Percentiles rank a stretch among this genome's conserved stretches.
Conservation (phyloP, 2,797 vertebrate genomes). For the Lacerta agilis region DNA sequence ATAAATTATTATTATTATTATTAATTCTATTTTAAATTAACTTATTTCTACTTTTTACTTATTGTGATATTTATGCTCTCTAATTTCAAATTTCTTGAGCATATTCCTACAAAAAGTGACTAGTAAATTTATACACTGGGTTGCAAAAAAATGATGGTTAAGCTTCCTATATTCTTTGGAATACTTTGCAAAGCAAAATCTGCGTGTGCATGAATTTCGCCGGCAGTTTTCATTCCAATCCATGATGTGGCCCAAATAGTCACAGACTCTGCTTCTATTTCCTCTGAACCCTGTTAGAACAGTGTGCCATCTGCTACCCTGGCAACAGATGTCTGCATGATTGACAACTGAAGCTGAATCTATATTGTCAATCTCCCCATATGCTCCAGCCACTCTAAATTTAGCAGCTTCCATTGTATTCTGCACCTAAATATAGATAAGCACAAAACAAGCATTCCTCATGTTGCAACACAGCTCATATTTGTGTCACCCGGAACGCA, state of each 20-base stretch:
- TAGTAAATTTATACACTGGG: accelerated
- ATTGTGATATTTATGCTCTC: neutral
- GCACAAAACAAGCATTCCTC: conserved; percentile 63
- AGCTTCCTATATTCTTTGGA: neutral
- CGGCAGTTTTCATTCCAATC: neutral
- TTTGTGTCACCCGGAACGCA: conserved; percentile 29
- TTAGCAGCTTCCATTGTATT: conserved; percentile 67
- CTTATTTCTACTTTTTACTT: neutral
- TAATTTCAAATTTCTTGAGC: neutral
- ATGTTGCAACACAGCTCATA: conserved; percentile 48
- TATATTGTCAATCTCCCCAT: conserved; percentile 67
- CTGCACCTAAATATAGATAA: conserved; percentile 66
- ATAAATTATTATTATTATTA: no score
- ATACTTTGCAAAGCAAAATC: neutral
- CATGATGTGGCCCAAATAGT: conserved; percentile 41
- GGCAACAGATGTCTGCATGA: conserved; percentile 65
- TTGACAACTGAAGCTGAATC: conserved; percentile 72
- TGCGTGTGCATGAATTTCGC: neutral
- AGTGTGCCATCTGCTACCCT: conserved; percentile 66
- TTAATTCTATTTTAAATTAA: conserved; percentile 1
- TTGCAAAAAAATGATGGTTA: neutral
- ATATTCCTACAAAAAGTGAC: neutral
- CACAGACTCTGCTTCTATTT: conserved; percentile 46
- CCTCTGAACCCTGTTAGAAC: conserved; percentile 57
- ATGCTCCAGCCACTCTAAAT: conserved; percentile 65